A percentile compares a stretch with the other conserved stretches of the same genome.
phyloP scores from a whole-genome alignment of 2,888 invertebrate genomes.

The Aricia artaxerxes region DNA sequence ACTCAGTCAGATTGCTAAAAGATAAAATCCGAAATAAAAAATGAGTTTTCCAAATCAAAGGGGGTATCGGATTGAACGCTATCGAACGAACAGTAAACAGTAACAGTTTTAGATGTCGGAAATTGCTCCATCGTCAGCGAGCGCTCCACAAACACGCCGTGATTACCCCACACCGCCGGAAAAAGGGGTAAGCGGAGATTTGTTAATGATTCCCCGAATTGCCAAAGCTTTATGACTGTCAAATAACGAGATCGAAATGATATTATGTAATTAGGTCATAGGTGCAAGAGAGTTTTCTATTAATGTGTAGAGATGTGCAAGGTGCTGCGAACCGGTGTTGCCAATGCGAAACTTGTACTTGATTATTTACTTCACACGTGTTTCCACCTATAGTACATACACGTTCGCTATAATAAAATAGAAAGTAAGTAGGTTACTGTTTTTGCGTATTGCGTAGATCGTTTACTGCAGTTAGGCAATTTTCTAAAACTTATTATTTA shows the following conservation, averaged over 20 bases:
- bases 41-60: slow-evolving; percentile 27
- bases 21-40: slow-evolving; percentile 21
- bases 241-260: neutral
- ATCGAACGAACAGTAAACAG: slow-evolving; percentile 41
- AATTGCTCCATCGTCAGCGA: slow-evolving; percentile 43
- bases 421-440: no score
- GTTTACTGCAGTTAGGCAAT: neutral
- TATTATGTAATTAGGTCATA: no score
- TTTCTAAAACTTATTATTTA: neutral
- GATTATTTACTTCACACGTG: no score
- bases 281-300: no score
- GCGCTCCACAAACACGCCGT: slow-evolving; percentile 41
- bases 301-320: no score
- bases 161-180: slow-evolving; percentile 43
- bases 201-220: neutral
- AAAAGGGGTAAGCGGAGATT: slow-evolving; percentile 37
- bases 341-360: no score
- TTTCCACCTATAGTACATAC: no score
- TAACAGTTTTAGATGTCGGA: slow-evolving; percentile 44
- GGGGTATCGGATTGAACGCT: slow-evolving; percentile 36
- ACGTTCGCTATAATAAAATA: no score
- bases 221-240: neutral
- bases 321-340: no score
- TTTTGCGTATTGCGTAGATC: neutral
- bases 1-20: slow-evolving; percentile 20